Percentiles rank a stretch among this genome's conserved stretches.
phyloP scores from a whole-genome alignment of 1,140 invertebrate genomes.

The Heliconius hewitsoni region DNA sequence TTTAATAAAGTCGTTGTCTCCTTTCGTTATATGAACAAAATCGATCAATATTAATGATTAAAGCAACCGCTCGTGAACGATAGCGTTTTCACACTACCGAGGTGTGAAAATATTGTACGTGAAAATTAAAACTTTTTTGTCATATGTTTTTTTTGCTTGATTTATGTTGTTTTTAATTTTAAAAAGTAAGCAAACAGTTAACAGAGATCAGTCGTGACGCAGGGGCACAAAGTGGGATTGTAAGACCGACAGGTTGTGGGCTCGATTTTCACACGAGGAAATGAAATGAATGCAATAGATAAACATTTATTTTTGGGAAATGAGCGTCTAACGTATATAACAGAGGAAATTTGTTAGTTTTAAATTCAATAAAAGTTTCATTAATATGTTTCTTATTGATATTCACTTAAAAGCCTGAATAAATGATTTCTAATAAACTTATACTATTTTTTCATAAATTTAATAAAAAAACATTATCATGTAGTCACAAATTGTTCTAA shows the following conservation, averaged over 20 bases:
- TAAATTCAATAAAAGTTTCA: too few relatives aligned
- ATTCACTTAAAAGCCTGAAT: too few relatives aligned
- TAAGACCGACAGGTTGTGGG: too few relatives aligned
- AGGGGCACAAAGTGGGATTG: too few relatives aligned
- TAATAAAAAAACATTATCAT: too few relatives aligned
- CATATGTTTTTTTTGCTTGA: not conserved
- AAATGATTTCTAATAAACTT: too few relatives aligned
- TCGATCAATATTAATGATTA: slow-evolving; percentile 36
- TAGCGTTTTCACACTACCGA: slow-evolving; percentile 12
- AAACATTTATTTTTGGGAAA: not conserved
- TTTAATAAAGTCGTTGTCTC: slow-evolving; percentile 28
- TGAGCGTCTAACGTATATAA: not conserved
- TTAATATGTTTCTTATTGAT: too few relatives aligned
- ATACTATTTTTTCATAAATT: too few relatives aligned
- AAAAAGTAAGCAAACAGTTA: not conserved
- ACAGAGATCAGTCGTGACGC: too few relatives aligned
- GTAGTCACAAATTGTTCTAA: too few relatives aligned
- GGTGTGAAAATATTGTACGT: slow-evolving; percentile 8
- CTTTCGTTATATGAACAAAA: slow-evolving; percentile 32
- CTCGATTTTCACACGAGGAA: too few relatives aligned
- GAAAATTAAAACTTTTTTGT: not conserved
- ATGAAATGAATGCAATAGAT: too few relatives aligned
- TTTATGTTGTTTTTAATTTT: not conserved
- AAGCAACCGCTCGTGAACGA: slow-evolving; percentile 24
- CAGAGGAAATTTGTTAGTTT: not conserved